Conservation (phyloP, 2,888 invertebrate species). For the Seira musarum region DNA sequence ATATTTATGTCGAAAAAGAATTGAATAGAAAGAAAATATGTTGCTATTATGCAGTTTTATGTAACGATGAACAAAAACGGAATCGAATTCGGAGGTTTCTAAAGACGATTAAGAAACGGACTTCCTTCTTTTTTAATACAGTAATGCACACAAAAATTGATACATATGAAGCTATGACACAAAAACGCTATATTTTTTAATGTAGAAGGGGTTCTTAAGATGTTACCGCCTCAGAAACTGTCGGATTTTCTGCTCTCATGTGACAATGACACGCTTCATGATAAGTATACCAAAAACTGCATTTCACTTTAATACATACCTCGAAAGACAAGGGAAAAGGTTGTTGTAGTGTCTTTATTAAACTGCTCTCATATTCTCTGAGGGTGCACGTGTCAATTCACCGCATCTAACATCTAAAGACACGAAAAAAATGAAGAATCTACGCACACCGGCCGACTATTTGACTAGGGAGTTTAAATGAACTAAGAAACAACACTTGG, state of each 20-base stretch:
- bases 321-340: slow-evolving; percentile 51
- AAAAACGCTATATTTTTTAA: not conserved
- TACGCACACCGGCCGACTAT: slow-evolving; percentile 35
- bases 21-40: slow-evolving; percentile 25
- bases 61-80: slow-evolving; percentile 16
- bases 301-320: slow-evolving; percentile 30
- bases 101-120: slow-evolving; percentile 19
- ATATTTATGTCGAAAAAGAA: no score
- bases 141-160: not conserved
- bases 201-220: slow-evolving; percentile 8
- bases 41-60: slow-evolving; percentile 22
- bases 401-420: slow-evolving; percentile 51
- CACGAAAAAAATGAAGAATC: slow-evolving; percentile 30
- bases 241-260: slow-evolving; percentile 52
- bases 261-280: slow-evolving; percentile 66
- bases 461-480: slow-evolving; percentile 24
- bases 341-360: slow-evolving; percentile 68
- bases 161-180: no score
- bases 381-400: slow-evolving; percentile 68
- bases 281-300: slow-evolving; percentile 45
- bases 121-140: slow-evolving; percentile 6
- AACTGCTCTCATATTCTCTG: slow-evolving; percentile 34
- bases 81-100: not conserved
- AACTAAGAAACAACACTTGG: slow-evolving; percentile 47
- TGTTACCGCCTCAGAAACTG: no score